Base-by-base conservation (phyloP, 1,140 invertebrate species). In the Trichonephila clavipes region DNA sequence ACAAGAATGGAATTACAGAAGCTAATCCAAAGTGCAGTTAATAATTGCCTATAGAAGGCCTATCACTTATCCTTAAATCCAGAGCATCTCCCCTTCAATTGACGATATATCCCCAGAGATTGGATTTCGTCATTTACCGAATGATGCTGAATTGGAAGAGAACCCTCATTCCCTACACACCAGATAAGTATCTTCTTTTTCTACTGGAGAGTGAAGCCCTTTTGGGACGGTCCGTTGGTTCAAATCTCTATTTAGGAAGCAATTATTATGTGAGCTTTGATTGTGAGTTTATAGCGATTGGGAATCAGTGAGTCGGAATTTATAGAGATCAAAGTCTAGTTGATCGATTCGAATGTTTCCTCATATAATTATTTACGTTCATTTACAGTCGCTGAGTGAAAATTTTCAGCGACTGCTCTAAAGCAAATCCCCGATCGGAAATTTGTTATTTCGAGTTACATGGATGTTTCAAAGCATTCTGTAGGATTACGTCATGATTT, bases 221-320 rank as follows among this genome's bases (percentile, higher is more conserved):
- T 34, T 34, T 64, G 61, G 59, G 86, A 88, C 18, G 85, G 85
- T 21, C 21, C n/a, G 83, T 44, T 83, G 82, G 87, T 28, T 69
- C 24, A 89, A 72, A 72, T 34, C 40, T 69, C 62, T 51, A 89
- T 66, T 88, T 21, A 58, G 40, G 64, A 28, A 89, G 34, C 61
- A 89, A 89, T 89, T 89, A 89, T 51, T n/a, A 89, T 51, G 8
- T 72, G 40, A 58, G 44, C 44, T 83, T 58, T 83, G 51, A 51
- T 51, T 19, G 16, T n/a, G 40, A n/a, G 81, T 51, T 83, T 83
- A 83, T 44, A 81, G 28, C 72, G 72, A 81, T 24, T 28, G 51
- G 51, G 24, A 40, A 7, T 19, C 28, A 81, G 40, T 34, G 72
- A 24, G 19, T 81, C 28, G 72, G 28, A 81, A 34, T 81, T 81